Conservation (phyloP, 2,113 vertebrate species). For the Caloenas nicobarica region DNA sequence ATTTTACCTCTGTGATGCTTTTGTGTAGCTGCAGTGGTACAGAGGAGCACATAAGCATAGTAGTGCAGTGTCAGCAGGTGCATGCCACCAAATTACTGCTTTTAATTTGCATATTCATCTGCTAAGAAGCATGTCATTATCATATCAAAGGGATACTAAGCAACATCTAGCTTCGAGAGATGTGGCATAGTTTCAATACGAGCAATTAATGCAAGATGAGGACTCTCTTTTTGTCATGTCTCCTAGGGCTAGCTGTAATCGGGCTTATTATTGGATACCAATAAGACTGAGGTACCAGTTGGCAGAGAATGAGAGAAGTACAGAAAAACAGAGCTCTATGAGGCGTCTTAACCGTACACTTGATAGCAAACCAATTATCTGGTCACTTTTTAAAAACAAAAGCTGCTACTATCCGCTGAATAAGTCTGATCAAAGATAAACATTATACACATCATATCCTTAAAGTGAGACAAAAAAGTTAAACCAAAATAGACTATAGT, state of each 20-base stretch:
- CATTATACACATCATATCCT: neutral
- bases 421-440: constrained; percentile 61
- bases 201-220: constrained; percentile 99
- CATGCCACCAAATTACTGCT: constrained; percentile 98
- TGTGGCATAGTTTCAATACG: constrained; percentile 99
- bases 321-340: constrained; percentile 72
- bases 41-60: constrained; percentile 88
- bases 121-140: constrained; percentile 99
- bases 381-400: constrained; percentile 70
- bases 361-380: constrained; percentile 64
- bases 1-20: constrained; percentile 89
- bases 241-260: constrained; percentile 89
- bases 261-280: constrained; percentile 87
- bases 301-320: constrained; percentile 78
- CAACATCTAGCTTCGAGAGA: constrained; percentile 98
- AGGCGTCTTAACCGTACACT: constrained; percentile 64
- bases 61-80: constrained; percentile 96
- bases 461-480: neutral
- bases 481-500: neutral
- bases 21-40: constrained; percentile 84
- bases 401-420: constrained; percentile 9
- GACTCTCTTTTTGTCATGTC: constrained; percentile 94
- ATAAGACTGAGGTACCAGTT: constrained; percentile 80
- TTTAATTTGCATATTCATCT: constrained; percentile 98
- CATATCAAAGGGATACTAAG: constrained; percentile 99